Base-by-base conservation (phyloP, 1,140 invertebrate genomes). In the Hylaeus anthracinus region DNA sequence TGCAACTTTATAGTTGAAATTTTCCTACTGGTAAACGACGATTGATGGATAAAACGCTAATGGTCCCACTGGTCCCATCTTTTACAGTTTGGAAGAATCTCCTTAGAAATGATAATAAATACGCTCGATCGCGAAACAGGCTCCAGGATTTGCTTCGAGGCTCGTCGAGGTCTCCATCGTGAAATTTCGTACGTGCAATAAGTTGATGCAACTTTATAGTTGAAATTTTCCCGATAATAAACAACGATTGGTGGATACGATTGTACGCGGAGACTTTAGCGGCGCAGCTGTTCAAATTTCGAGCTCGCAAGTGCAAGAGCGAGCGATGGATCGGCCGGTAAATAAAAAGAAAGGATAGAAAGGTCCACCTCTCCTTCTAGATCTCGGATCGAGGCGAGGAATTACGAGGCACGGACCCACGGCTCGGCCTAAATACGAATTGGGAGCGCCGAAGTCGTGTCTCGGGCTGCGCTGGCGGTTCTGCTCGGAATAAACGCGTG, bases 391-490 rank as follows among this genome's bases (percentile, higher is more conserved):
- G 53, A 75, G 76, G 39, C 70, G 71, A 86, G 80, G 82, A 84
- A 81, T 86, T 83, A 86, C 73, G 76, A 69, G 74, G 5, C 70
- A 45, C 61, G 8, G 71, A 79, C 65, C 58, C 72, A 60, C 58
- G 58, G 63, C 65, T 64, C 85, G 85, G 78, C 87, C 88, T 89
- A 89, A 88, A 89, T 88, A 82, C 81, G 83, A 88, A 89, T 83
- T 76, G 84, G 77, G 86, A 82, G 78, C 86, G 55, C 53, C 77
- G 79, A 67, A 87, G 83, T 85, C 84, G 79, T 86, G 84, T 78
- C 79, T 86, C 56, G 56, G n/a, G 37, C 81, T 66, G 56, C 53
- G 12, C 60, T 65, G 63, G 65, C 65, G 72, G 48, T 83, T 87
- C 72, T 60, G 78, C 81, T 79, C 71, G 83, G 83, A 89, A 86